Evolutionary conservation across 2,888 invertebrate species (phyloP).

Genomic region (Pachycephus smyrnensis): DNA sequence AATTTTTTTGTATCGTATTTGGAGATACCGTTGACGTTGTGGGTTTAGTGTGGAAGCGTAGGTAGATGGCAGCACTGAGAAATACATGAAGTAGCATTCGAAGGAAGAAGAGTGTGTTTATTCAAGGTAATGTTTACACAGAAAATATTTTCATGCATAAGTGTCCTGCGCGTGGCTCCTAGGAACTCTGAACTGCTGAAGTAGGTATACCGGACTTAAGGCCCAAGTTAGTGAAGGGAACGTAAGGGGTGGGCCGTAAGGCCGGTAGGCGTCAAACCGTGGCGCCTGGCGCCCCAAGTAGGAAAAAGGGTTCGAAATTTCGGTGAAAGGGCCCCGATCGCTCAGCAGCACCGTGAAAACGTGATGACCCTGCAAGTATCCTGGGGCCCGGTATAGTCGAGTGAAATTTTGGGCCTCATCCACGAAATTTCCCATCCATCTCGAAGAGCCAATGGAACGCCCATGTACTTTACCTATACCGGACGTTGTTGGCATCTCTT

Average conservation of each 20-base stretch:
- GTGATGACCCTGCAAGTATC: slow-evolving; percentile 24
- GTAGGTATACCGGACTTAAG: not conserved
- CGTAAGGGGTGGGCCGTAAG: slow-evolving; percentile 28
- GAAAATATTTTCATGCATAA: slow-evolving; percentile 1
- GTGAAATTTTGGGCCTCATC: slow-evolving; percentile 23
- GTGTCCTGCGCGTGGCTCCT: not conserved
- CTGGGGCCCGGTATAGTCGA: not conserved
- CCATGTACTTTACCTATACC: not conserved
- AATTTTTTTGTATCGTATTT: not conserved
- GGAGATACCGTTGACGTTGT: not conserved
- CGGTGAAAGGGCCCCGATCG: slow-evolving; percentile 26
- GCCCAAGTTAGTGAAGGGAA: not conserved
- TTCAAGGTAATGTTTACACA: not conserved
- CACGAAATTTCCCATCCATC: slow-evolving; percentile 45
- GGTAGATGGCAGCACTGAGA: not conserved
- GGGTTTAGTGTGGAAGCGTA: not conserved
- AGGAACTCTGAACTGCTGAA: not conserved
- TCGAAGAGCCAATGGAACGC: slow-evolving; percentile 2
- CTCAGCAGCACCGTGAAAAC: slow-evolving; percentile 39
- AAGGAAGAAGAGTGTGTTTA: not conserved
- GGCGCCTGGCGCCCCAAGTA: slow-evolving; percentile 56
- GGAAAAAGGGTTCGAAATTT: slow-evolving; percentile 42
- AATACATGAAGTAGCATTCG: not conserved
- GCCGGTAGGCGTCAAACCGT: slow-evolving; percentile 55
- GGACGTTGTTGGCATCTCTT: not conserved